These are phyloP conservation scores for Cordilura impudica DNA, from an alignment of 2,888 invertebrate genomes.

Conservation along the genomic window DNA sequence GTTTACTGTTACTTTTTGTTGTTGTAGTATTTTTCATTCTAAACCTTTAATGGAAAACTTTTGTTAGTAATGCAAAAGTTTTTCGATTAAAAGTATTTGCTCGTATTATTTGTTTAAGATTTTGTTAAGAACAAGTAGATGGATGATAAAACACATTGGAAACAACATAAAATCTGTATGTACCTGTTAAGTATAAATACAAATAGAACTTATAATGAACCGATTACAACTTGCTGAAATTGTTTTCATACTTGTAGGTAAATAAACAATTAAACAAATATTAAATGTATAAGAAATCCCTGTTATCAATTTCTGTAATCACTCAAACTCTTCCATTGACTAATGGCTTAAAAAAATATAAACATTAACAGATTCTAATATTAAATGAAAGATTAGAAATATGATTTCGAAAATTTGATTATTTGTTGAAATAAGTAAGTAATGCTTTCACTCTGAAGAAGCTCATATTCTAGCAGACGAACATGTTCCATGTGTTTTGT, in stretches of 20 bases:
- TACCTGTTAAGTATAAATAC: not conserved
- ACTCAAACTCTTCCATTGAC: too few species aligned
- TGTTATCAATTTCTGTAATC: too few species aligned
- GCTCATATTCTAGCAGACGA: too few species aligned
- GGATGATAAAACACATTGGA: constrained; percentile 15
- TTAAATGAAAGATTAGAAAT: too few species aligned
- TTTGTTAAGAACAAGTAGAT: constrained; percentile 41
- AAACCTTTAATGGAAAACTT: constrained; percentile 52
- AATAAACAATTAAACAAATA: not conserved
- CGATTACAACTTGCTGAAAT: constrained; percentile 18
- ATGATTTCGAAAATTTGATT: too few species aligned
- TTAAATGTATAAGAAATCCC: too few species aligned
- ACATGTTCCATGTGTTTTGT: too few species aligned
- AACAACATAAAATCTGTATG: constrained; percentile 7
- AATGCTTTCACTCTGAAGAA: too few species aligned
- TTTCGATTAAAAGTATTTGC: constrained; percentile 62
- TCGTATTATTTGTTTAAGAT: constrained; percentile 56
- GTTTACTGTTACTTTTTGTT: not conserved
- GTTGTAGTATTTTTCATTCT: constrained; percentile 36
- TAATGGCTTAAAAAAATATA: too few species aligned
- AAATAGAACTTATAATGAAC: constrained; percentile 4
- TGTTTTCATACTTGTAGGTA: constrained; percentile 19
- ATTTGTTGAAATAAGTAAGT: too few species aligned
- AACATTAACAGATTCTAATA: too few species aligned
- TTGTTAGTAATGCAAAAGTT: constrained; percentile 56